A percentile compares a stretch with the other conserved stretches of the same genome.
These are phyloP conservation scores for Leptinotarsa undecemlineata DNA, from an alignment of 1,140 invertebrate genomes.

Conservation along the genomic window DNA sequence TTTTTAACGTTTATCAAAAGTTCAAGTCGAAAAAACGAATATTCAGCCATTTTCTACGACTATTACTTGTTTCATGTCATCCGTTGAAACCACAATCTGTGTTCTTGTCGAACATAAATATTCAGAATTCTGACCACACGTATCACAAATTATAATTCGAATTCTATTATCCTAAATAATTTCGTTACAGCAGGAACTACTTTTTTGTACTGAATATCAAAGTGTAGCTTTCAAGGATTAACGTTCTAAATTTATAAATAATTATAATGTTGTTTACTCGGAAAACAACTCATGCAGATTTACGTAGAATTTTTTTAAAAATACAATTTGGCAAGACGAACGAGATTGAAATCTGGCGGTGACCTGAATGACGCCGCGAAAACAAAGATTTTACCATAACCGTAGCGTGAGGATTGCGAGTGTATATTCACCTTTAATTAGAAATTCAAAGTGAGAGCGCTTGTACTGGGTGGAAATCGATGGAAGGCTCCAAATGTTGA, in stretches of 20 bases:
- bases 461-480: too few species aligned
- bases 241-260: slow-evolving; percentile 14
- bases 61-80: too few species aligned
- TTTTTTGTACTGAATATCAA: background rate
- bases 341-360: background rate
- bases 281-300: slow-evolving; percentile 1
- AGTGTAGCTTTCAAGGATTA: background rate
- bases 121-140: background rate
- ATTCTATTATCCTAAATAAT: background rate
- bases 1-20: background rate
- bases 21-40: background rate
- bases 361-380: background rate
- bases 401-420: background rate
- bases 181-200: slow-evolving; percentile 1
- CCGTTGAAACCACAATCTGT: too few species aligned
- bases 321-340: slow-evolving; percentile 11
- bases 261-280: slow-evolving; percentile 12
- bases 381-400: background rate
- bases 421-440: background rate
- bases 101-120: background rate
- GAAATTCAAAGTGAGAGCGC: too few species aligned
- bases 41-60: background rate
- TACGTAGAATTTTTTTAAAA: slow-evolving; percentile 7
- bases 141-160: background rate
- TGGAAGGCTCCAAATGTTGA: too few species aligned